Conservation (phyloP, 1,140 invertebrate species). For the Asobara japonica region DNA sequence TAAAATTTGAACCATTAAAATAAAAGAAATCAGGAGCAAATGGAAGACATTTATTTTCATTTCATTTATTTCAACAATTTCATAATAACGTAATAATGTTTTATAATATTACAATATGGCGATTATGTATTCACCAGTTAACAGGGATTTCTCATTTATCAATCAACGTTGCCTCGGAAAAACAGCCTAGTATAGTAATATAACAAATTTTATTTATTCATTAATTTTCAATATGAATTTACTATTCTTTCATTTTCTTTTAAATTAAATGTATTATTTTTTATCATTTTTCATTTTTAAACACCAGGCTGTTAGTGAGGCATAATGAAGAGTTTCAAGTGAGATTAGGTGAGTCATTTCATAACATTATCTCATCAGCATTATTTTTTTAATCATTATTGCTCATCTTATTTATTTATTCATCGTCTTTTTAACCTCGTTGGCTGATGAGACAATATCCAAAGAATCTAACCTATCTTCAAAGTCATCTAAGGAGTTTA, state of each 20-base stretch:
- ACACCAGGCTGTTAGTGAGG: slow-evolving; percentile 64
- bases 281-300: slow-evolving; percentile 24
- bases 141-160: slow-evolving; percentile 65
- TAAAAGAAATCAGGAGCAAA: slow-evolving; percentile 42
- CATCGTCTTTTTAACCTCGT: slow-evolving; percentile 21
- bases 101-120: slow-evolving; percentile 67
- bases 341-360: slow-evolving; percentile 58
- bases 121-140: slow-evolving; percentile 66
- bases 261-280: slow-evolving; percentile 10
- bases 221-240: slow-evolving; percentile 59
- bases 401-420: slow-evolving; percentile 6
- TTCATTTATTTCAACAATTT: slow-evolving; percentile 69
- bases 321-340: slow-evolving; percentile 60
- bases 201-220: slow-evolving; percentile 61
- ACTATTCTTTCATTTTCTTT: slow-evolving; percentile 43
- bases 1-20: not conserved
- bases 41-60: slow-evolving; percentile 60
- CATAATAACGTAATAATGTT: slow-evolving; percentile 67
- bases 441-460: slow-evolving; percentile 46
- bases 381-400: not conserved
- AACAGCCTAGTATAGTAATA: slow-evolving; percentile 66
- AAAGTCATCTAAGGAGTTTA: slow-evolving; percentile 34
- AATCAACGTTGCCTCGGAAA: slow-evolving; percentile 66
- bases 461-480: slow-evolving; percentile 43
- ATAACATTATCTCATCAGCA: slow-evolving; percentile 57